These are phyloP conservation scores for Neuroscelio doddi DNA, from an alignment of 2,888 invertebrate genomes.

Conservation along the genomic window DNA sequence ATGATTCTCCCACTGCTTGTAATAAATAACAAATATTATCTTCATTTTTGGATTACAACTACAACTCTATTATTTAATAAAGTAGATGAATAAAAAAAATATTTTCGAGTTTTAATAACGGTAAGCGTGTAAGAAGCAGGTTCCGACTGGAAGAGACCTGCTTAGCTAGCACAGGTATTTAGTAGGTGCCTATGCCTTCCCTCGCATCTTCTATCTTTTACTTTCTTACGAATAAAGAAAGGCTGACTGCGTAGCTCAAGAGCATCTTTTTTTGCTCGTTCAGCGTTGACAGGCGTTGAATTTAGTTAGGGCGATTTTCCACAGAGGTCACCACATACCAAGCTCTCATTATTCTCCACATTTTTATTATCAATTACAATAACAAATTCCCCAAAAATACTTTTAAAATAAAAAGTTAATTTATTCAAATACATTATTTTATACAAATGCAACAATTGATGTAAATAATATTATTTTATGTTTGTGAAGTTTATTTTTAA, in stretches of 20 bases:
- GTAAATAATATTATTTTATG: too few relatives aligned
- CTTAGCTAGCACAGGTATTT: conserved; percentile 63
- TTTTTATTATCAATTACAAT: too few relatives aligned
- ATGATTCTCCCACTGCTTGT: too few relatives aligned
- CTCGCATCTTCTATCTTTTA: conserved; percentile 9
- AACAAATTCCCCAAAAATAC: too few relatives aligned
- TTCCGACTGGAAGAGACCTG: conserved; percentile 58
- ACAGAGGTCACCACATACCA: conserved; percentile 54
- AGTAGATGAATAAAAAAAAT: too few relatives aligned
- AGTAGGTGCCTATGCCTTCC: conserved; percentile 50
- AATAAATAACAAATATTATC: too few relatives aligned
- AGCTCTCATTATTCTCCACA: not conserved
- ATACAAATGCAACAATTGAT: conserved; percentile 3
- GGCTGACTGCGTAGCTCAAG: conserved; percentile 52
- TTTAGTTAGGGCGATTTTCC: conserved; percentile 40
- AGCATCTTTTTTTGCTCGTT: conserved; percentile 47
- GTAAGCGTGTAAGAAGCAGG: conserved; percentile 31
- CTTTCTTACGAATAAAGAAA: conserved; percentile 17
- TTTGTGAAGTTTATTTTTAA: too few relatives aligned
- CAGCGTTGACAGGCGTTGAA: conserved; percentile 44
- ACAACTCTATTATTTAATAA: too few relatives aligned
- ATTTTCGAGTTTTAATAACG: conserved; percentile 14
- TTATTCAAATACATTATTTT: too few relatives aligned
- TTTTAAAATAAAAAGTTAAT: too few relatives aligned
- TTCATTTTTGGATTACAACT: too few relatives aligned